phyloP scores from a whole-genome alignment of 1,140 invertebrate genomes.

The Scaptomyza montana region DNA sequence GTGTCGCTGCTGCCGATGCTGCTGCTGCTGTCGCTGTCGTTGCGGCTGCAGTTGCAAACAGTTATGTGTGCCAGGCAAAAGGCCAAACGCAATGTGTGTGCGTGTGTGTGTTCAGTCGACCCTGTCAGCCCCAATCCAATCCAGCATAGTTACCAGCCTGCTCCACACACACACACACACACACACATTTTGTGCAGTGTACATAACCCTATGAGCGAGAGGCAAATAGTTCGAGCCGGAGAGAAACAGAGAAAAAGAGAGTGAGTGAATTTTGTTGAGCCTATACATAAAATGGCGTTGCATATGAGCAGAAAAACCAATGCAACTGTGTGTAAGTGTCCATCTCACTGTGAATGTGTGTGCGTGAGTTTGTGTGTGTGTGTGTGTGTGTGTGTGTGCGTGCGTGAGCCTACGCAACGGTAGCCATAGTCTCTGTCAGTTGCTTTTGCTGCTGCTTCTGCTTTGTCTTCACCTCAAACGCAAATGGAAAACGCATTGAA shows the following conservation, averaged over 20 bases:
- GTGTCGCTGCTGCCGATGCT: constrained; percentile 10
- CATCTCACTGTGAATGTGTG: constrained; percentile 8
- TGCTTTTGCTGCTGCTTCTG: constrained; percentile 2
- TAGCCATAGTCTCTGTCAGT: constrained; percentile 35
- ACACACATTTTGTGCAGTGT: constrained; percentile 22
- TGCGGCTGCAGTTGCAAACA: constrained; percentile 33
- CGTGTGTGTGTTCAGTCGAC: constrained; percentile 44
- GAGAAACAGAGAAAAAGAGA: constrained; percentile 38
- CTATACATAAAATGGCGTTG: constrained; percentile 65
- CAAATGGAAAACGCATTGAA: constrained; percentile 71
- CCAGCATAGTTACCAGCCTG: constrained; percentile 4
- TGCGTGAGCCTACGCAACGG: constrained; percentile 59
- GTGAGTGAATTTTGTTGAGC: constrained; percentile 54
- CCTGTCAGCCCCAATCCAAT: constrained; percentile 32
- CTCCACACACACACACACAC: constrained; percentile 18
- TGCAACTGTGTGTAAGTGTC: constrained; percentile 35
- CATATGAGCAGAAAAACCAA: constrained; percentile 61
- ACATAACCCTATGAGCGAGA: constrained; percentile 36
- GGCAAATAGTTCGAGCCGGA: constrained; percentile 9
- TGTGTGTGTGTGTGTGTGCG: constrained; percentile 17
- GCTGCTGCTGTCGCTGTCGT: constrained; percentile 13
- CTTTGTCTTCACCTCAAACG: constrained; percentile 51
- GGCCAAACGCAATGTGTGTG: constrained; percentile 62
- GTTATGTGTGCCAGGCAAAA: constrained; percentile 79
- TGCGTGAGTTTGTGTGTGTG: constrained; percentile 7